Conservation (phyloP, 2,113 vertebrate species). For the Lasiurus borealis region DNA sequence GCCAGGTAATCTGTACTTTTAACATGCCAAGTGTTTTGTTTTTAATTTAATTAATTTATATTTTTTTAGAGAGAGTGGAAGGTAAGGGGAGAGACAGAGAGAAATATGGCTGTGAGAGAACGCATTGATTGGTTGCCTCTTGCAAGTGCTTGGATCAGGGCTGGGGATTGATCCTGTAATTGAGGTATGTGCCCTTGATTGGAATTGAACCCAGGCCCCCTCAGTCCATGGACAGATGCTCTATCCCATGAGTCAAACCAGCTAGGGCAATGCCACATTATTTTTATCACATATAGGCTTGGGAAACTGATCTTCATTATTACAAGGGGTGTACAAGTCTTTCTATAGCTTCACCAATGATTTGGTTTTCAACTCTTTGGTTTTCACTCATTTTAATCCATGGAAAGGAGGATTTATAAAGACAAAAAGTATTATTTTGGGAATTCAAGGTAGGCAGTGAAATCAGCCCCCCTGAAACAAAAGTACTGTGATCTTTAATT, state of each 20-base stretch:
- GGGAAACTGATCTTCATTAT: background rate
- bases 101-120: too few relatives aligned
- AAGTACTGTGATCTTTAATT: background rate
- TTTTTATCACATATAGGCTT: background rate
- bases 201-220: too few relatives aligned
- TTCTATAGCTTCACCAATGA: background rate
- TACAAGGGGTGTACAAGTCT: background rate
- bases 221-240: too few relatives aligned
- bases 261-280: background rate
- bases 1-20: background rate
- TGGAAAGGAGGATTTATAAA: background rate
- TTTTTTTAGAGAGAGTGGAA: too few relatives aligned
- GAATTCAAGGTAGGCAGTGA: background rate
- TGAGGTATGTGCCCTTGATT: too few relatives aligned
- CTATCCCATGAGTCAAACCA: too few relatives aligned
- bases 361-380: background rate
- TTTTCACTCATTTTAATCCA: background rate
- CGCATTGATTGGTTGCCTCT: too few relatives aligned
- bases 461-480: too few relatives aligned
- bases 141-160: too few relatives aligned
- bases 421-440: background rate
- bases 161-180: too few relatives aligned
- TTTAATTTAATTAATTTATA: too few relatives aligned
- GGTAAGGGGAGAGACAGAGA: too few relatives aligned
- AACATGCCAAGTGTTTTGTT: background rate